These are phyloP conservation scores for Xiphydria camelus DNA, from an alignment of 2,888 invertebrate species.

Conservation along the genomic window DNA sequence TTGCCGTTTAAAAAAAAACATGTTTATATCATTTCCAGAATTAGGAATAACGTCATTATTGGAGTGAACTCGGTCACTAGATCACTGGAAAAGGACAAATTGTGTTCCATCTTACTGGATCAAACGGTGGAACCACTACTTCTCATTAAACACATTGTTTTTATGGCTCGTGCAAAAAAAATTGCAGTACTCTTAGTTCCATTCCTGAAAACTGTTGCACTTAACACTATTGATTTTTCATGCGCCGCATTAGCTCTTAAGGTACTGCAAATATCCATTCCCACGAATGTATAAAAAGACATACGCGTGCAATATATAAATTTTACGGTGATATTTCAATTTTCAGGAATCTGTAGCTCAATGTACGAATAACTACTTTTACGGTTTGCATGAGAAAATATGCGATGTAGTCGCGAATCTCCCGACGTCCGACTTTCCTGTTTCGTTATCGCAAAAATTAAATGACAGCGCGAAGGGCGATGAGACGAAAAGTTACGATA, in stretches of 20 bases:
- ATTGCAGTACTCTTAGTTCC: slow-evolving; percentile 45
- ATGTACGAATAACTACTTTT: slow-evolving; percentile 29
- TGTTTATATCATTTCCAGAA: slow-evolving; percentile 13
- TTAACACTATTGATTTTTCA: slow-evolving; percentile 40
- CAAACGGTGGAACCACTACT: slow-evolving; percentile 41
- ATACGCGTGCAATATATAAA: no score
- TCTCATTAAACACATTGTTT: slow-evolving; percentile 45
- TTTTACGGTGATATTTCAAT: no score
- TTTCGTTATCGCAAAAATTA: slow-evolving; percentile 12
- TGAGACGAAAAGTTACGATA: not conserved
- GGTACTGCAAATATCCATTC: no score
- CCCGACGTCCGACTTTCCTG: slow-evolving; percentile 3
- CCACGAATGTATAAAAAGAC: no score
- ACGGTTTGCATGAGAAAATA: slow-evolving; percentile 32
- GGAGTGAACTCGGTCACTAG: slow-evolving; percentile 50
- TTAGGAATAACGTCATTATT: slow-evolving; percentile 38
- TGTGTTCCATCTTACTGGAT: slow-evolving; percentile 45
- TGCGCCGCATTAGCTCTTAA: slow-evolving; percentile 43
- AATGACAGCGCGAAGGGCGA: no score
- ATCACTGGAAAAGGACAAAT: slow-evolving; percentile 42
- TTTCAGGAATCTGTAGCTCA: slow-evolving; percentile 31
- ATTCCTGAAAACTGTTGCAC: slow-evolving; percentile 40
- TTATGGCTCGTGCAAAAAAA: slow-evolving; percentile 44
- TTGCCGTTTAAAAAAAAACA: slow-evolving; percentile 2
- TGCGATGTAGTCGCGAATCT: slow-evolving; percentile 22